Conservation (phyloP, 2,797 vertebrate species). For the Channallabes apus region DNA sequence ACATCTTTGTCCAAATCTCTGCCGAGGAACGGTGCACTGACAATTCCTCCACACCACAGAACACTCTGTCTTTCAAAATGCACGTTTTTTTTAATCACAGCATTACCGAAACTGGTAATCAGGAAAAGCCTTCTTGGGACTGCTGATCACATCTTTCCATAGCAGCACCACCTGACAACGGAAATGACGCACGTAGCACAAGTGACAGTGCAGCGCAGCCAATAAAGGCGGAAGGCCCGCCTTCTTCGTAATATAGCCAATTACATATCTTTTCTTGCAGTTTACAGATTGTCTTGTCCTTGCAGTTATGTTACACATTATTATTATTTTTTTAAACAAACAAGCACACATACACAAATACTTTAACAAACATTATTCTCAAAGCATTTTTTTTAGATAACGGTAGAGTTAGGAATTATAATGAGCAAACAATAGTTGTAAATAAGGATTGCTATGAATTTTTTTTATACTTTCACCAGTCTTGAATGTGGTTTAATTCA, state of each 20-base stretch:
- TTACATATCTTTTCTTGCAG: neutral
- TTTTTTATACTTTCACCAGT: neutral
- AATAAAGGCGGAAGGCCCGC: conserved; percentile 57
- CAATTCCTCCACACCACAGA: conserved; percentile 36
- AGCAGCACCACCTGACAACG: conserved; percentile 95
- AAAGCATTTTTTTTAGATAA: neutral
- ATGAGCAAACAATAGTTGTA: neutral
- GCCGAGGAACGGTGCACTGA: conserved; percentile 51
- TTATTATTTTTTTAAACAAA: no score
- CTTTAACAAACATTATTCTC: neutral
- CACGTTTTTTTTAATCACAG: conserved; percentile 44
- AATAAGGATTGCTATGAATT: neutral
- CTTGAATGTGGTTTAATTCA: neutral
- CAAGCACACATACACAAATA: no score
- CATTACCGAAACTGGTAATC: conserved; percentile 75
- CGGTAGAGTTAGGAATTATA: neutral
- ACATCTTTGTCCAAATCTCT: conserved; percentile 66
- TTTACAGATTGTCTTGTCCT: no score
- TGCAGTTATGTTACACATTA: neutral
- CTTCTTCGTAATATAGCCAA: conserved; percentile 4
- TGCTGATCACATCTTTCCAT: conserved; percentile 86
- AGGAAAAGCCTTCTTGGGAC: conserved; percentile 76
- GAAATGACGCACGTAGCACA: conserved; percentile 86
- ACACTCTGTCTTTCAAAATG: conserved; percentile 36
- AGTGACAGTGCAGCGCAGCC: conserved; percentile 67